Evolutionary conservation across 2,888 invertebrate genomes (phyloP), one percentile per base, ranked within the genome.

Genomic region (Cenopis cana): DNA sequence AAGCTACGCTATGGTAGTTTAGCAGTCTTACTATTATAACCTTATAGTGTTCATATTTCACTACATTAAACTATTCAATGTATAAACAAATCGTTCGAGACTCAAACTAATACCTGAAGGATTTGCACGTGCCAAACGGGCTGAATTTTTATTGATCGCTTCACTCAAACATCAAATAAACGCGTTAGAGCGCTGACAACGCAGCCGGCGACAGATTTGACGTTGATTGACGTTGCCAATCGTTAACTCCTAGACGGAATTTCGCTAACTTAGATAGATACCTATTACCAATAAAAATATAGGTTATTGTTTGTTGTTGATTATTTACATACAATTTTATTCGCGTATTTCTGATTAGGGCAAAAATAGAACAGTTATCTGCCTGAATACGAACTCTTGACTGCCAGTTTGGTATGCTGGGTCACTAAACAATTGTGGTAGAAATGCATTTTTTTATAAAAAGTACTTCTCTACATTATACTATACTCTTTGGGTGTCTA

Each of bases 101-200:
- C 11, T 60, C 9, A 49, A 49, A 61, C 8, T 29, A 29, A 50
- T 18, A n/a, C 46, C 14, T 50, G 14, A 62, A 52, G 38, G 36
- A 36, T 49, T 20, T 8, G 17, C 0, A 46, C 36, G 18, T 17
- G 50, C 18, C 12, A 59, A 56, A 46, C 41, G 38, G 49, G 24
- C 41, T 64, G 38, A 20, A 54, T 59, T 66, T 59, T 66, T 49
- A 55, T 54, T 60, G 59, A 71, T 61, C n/a, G 46, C 52, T 65
- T 70, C 60, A 56, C 66, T 71, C 46, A 71, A 67, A 67, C 61
- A 66, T 67, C 66, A 66, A 61, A 71, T 71, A 61, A 66, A 67
- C 49, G 54, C 46, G 55, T 67, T 71, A 60, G 71, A 60, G 29
- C 60, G 61, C 60, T 61, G 71, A 61, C 71, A 67, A 17, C 33